Evolutionary conservation across 2,797 vertebrate genomes (phyloP), one percentile per base, ranked within the genome.

Genomic region (Pangasius macronema): DNA sequence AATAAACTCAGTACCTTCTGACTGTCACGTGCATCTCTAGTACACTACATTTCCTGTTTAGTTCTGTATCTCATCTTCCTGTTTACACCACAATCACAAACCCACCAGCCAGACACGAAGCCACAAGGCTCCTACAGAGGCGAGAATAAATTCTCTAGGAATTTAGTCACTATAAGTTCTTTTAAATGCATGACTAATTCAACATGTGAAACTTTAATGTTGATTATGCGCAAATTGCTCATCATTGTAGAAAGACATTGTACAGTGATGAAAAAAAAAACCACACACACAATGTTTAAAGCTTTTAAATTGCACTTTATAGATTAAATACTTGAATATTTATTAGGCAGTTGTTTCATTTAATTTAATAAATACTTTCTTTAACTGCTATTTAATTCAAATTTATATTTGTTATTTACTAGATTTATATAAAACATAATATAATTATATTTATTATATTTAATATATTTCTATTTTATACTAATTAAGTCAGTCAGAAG

Each of bases 1-100:
- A 79, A 33, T 86, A 82, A 82, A 86, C 72, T 80, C 0, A 30
- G 22, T 30, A 22, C 53, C 33, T 68, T 53, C 51, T 70, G 13
- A 14, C 53, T 67, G 59, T 84, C 86, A 87, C 80, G 65, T 77
- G 81, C 27, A 77, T 55, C 68, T 49, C 24, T 85, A 86, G 75
- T 82, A 83, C 85, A 67, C 33, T 59, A 51, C 24, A 42, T 85
- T 91, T 90, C 89, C 90, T 90, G 89, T 89, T 81, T 72, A 73
- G 73, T 27, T 72, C 53, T 67, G 80, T 65, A 36, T 36, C 65
- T 84, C 80, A 59, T 49, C 68, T 90, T 91, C 89, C 90, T 90
- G 90, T 90, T 91, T 90, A 91, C 84, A 89, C 90, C 87, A 72
- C 89, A 91, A 87, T 75, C 83, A 88, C 70, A 87, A 85, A 86